These are phyloP conservation scores for Lytechinus variegatus DNA, from an alignment of 35 echinoderm and acorn worm species.

Conservation along the genomic window DNA sequence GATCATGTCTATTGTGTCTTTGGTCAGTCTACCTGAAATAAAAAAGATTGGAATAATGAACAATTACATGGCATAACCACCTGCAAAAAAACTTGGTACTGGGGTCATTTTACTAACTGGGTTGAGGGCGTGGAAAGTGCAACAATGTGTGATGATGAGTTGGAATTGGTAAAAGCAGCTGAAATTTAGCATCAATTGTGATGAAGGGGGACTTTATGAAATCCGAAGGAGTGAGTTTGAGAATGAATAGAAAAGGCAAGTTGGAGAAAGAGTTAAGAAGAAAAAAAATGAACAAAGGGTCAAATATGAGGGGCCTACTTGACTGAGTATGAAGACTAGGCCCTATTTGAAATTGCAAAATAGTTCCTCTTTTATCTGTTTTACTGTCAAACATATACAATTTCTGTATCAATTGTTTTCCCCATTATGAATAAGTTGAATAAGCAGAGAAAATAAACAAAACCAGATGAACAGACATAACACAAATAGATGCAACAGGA, in stretches of 20 bases:
- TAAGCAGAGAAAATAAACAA: too few relatives aligned
- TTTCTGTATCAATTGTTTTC: not conserved
- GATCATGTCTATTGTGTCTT: not conserved
- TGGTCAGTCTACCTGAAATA: not conserved
- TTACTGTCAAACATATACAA: not conserved
- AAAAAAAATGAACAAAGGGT: not conserved
- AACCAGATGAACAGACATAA: too few relatives aligned
- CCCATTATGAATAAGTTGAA: too few relatives aligned
- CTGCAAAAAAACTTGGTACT: not conserved
- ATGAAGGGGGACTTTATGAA: not conserved
- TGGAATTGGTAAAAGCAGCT: not conserved
- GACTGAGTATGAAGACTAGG: not conserved
- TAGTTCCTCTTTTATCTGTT: not conserved
- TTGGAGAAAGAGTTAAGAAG: not conserved
- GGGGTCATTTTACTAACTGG: not conserved
- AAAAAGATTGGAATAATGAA: not conserved
- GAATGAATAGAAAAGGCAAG: not conserved
- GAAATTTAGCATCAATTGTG: too few relatives aligned
- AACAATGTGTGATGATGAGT: not conserved
- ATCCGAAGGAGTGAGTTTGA: not conserved
- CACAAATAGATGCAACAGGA: too few relatives aligned
- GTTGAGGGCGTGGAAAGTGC: not conserved
- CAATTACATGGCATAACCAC: not conserved
- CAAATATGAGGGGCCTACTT: not conserved
- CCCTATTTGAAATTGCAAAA: not conserved